Evolutionary conservation across 2,797 vertebrate species (phyloP), one percentile per base, ranked within the genome.

Genomic region (Oceanodroma leucorhoa): DNA sequence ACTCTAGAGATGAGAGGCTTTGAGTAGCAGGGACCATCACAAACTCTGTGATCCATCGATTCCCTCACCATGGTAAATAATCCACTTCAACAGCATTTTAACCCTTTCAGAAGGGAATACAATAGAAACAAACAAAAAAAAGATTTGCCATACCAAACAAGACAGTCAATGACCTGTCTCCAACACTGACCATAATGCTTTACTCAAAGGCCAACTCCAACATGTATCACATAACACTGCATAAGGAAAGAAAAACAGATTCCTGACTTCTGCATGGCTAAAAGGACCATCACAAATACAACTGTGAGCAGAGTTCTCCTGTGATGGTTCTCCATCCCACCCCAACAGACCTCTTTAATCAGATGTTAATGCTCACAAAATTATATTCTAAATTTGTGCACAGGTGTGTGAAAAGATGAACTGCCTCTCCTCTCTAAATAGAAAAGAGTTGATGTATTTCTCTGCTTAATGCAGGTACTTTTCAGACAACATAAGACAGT

Each of bases 21-120:
- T 97, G 96, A 96, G 96, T 95, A 97, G 96, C 96, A 96, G 96
- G 95, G 94, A 96, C 91, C 94, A 97, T 96, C 95, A 97, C 96
- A 97, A 96, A 96, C 92, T 95, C 96, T 96, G 94, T 96, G 95
- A 96, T 95, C 96, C 96, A 96, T 96, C 93, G 94, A 96, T 96
- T 96, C 96, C 96, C 94, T 95, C 93, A 95, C 96, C 96, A 95
- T 96, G 95, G 95, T 96, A 95, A 96, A 96, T 95, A 97, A 90
- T 97, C 95, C 95, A 97, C 96, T 96, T 96, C 96, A 97, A 97
- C 95, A 96, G 91, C 95, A 97, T 95, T 97, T 96, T 96, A 94
- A 95, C 94, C 96, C 96, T 96, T 97, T 96, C 96, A 95, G 43
- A 95, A 96, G 96, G 95, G 95, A 96, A 96, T 96, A 96, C 89